A percentile compares a stretch with the other conserved stretches of the same genome.
phyloP scores from a whole-genome alignment of 1,140 invertebrate species.

The Zaprionus taronus region DNA sequence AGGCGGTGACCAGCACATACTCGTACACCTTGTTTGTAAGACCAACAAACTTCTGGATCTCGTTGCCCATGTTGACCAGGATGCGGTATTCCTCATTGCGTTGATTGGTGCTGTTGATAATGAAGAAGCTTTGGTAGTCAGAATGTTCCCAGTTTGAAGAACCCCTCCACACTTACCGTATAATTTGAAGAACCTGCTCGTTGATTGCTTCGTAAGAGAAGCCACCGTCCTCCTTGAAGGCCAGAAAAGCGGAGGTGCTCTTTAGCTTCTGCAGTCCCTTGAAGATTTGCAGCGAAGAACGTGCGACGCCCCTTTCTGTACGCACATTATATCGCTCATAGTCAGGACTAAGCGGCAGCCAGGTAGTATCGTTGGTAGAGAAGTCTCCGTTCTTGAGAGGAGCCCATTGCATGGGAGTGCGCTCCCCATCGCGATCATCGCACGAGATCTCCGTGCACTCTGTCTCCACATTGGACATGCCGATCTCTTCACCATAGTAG shows the following conservation, averaged over 20 bases:
- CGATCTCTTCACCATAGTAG: slow-evolving; percentile 94
- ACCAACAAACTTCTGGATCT: slow-evolving; percentile 48
- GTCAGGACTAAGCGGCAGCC: slow-evolving; percentile 88
- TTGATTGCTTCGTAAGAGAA: slow-evolving; percentile 72
- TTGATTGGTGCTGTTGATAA: slow-evolving; percentile 49
- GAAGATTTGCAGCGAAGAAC: slow-evolving; percentile 74
- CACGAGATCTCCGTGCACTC: slow-evolving; percentile 85
- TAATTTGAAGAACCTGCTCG: slow-evolving; percentile 73
- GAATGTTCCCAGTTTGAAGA: too few relatives aligned
- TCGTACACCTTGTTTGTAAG: slow-evolving; percentile 62
- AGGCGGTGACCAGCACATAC: slow-evolving; percentile 62
- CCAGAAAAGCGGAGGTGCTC: slow-evolving; percentile 60
- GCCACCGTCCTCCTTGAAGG: slow-evolving; percentile 64
- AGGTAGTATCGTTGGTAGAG: slow-evolving; percentile 86
- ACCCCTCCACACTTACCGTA: slow-evolving; percentile 49
- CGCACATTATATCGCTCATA: slow-evolving; percentile 86
- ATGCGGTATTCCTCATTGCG: slow-evolving; percentile 72
- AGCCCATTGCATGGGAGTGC: slow-evolving; percentile 90
- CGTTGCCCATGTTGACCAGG: slow-evolving; percentile 72
- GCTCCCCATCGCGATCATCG: slow-evolving; percentile 86
- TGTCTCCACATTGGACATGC: slow-evolving; percentile 88
- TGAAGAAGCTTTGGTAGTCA: background rate
- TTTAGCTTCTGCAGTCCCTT: slow-evolving; percentile 73
- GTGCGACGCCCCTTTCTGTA: slow-evolving; percentile 76
- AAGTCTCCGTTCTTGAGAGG: slow-evolving; percentile 87